Base-by-base conservation (phyloP, 2,113 vertebrate species). In the Cephalopterus ornatus region DNA sequence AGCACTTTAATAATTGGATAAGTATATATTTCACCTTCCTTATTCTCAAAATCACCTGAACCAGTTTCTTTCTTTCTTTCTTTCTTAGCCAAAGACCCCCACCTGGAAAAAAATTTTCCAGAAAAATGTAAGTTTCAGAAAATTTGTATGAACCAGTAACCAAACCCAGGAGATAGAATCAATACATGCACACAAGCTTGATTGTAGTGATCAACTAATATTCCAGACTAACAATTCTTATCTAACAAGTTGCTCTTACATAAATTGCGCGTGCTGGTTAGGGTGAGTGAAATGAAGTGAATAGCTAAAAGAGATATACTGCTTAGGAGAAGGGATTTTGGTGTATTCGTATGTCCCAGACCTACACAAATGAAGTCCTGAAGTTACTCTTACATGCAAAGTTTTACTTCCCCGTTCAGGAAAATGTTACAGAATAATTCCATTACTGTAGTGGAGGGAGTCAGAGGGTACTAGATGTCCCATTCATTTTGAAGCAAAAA, bases 51-150 rank as follows among this genome's bases (percentile, higher is more conserved):
- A 96, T 94, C 95, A 94, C 56, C 93, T 96, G 96, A 97, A 96
- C 84, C 93, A 94, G 93, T 96, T 96, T 96, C 95, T 94, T 95
- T 96, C 95, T 96, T 96, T 96, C 95, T 96, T 97, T 96, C 93
- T 97, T 97, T 97, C 93, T 96, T 95, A 96, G 95, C 95, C 96
- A 97, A 96, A 97, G 93, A 96, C 96, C 82, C 96, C 95, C 95
- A 96, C 96, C 93, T 97, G 95, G 96, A 96, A 97, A 96, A 97
- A 97, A 96, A 97, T 96, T 95, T 97, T 97, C 95, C 96, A 97
- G 92, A 97, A 96, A 97, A 96, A 96, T 96, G 95, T 97, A 95
- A 95, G 96, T 96, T 97, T 96, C 92, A 97, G 95, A 96, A 96
- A 94, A 95, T 93, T 96, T 96, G 95, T 96, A 82, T 96, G 76